A percentile compares a stretch with the other conserved stretches of the same genome.
These are phyloP conservation scores for Noctilio leporinus DNA, from an alignment of 2,113 vertebrate genomes.

Conservation along the genomic window DNA sequence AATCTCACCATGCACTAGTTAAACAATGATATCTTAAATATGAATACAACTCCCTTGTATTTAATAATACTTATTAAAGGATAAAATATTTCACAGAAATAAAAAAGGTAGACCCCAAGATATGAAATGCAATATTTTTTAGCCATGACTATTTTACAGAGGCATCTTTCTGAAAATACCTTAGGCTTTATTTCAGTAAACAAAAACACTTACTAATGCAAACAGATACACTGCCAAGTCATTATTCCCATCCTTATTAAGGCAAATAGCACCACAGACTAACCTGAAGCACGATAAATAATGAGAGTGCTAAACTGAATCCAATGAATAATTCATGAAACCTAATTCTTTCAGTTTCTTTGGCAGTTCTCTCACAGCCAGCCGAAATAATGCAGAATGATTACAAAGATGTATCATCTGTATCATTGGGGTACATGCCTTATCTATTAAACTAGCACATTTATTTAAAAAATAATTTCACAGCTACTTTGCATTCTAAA, in stretches of 20 bases:
- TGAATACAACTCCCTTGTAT: neutral
- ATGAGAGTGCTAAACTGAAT: conserved; percentile 47
- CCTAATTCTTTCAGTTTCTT: conserved; percentile 35
- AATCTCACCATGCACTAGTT: neutral
- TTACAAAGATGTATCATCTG: conserved; percentile 43
- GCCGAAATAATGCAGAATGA: conserved; percentile 44
- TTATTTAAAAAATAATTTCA: conserved; percentile 39
- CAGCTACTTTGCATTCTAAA: conserved; percentile 33
- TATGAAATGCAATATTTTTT: conserved; percentile 28
- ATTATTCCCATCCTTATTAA: conserved; percentile 60
- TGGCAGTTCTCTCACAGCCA: conserved; percentile 37
- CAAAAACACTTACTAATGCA: conserved; percentile 30
- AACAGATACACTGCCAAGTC: conserved; percentile 43
- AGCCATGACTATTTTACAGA: conserved; percentile 42
- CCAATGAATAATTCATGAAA: conserved; percentile 56
- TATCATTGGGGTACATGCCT: conserved; percentile 4
- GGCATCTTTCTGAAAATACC: conserved; percentile 41
- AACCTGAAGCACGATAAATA: conserved; percentile 60
- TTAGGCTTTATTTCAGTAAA: conserved; percentile 47
- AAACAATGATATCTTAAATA: conserved; percentile 23
- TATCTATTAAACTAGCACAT: conserved; percentile 54
- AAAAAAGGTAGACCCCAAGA: neutral
- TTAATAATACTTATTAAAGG: conserved; percentile 15
- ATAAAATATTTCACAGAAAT: conserved; percentile 29
- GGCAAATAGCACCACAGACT: conserved; percentile 31